Percentiles rank a stretch among this genome's conserved stretches.
Evolutionary conservation across 2,797 vertebrate genomes (phyloP).

Genomic region (Glossophaga mutica): DNA sequence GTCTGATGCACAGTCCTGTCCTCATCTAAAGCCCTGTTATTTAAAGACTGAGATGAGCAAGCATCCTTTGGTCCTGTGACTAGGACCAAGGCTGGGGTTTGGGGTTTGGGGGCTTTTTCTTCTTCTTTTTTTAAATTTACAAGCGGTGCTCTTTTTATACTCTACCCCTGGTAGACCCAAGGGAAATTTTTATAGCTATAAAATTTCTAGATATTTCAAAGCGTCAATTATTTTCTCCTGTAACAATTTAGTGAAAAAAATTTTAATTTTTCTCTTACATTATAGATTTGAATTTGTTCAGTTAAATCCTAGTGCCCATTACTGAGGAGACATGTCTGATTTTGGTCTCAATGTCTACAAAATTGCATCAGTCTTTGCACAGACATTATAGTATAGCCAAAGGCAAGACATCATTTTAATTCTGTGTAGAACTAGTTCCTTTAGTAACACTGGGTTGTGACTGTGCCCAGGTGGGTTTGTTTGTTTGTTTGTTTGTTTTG

Average conservation of each 20-base stretch:
- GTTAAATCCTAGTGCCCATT: not conserved
- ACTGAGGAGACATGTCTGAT: not conserved
- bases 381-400: not conserved
- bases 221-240: not conserved
- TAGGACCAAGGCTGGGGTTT: not conserved
- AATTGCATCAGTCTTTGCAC: not conserved
- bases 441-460: not conserved
- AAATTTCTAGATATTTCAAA: not conserved
- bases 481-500: not conserved
- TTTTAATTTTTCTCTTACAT: not conserved
- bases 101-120: accelerated
- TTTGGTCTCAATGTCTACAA: not conserved
- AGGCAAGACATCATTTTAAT: not conserved
- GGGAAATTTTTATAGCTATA: not conserved
- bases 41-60: not conserved
- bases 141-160: not conserved
- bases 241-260: not conserved
- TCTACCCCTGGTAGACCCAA: not conserved
- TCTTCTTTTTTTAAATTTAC: not conserved
- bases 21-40: not conserved
- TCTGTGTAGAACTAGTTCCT: not conserved
- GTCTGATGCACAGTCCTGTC: not conserved
- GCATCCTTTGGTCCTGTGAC: not conserved
- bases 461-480: not conserved
- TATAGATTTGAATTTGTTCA: not conserved